Base-by-base conservation (phyloP, 2,113 vertebrate species). In the Paradisaea rubra region DNA sequence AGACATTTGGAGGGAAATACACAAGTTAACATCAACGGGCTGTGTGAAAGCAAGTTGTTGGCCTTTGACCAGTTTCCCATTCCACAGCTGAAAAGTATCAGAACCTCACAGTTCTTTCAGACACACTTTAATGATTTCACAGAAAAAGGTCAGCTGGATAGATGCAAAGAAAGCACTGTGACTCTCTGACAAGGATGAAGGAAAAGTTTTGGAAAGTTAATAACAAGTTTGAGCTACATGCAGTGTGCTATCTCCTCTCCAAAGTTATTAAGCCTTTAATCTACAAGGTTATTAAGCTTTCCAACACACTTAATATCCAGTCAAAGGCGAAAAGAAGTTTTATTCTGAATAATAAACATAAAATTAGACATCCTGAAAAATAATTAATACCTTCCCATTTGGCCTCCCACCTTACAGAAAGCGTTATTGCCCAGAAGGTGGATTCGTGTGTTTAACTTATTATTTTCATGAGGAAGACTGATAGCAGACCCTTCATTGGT, bases 331-430 rank as follows among this genome's bases (percentile, higher is more conserved):
- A 94, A 81, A 83, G 14, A 86, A 50, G 22, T 59, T 70, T 59
- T 41, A 72, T 50, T 44, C 61, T 90, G 39, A 92, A 88, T 82
- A 88, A 82, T 54, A 90, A 85, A 82, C 49, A 71, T 54, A 76
- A 71, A 76, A 91, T 76, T 71, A 91, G 21, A 47, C 33, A 82
- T 28, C 45, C 53, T 85, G 41, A 5, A 64, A 93, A 71, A 23
- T 85, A 92, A 76, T 78, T 76, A 82, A 60, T 72, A 47, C 8
- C 31, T 72, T 90, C 15, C 21, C 50, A 27, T 76, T 83, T 76
- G 53, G 20, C 31, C 41, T 92, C 30, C 37, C 21, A 81, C 39
- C 39, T 89, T 60, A 80, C 18, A 79, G 21, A 89, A 49, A 69
- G 6, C 16, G 10, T 19, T 83, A 69, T 49, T 88, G 50, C 56